Evolutionary conservation across 2,797 vertebrate species (phyloP).

Genomic region (Hoplostethus mediterraneus): DNA sequence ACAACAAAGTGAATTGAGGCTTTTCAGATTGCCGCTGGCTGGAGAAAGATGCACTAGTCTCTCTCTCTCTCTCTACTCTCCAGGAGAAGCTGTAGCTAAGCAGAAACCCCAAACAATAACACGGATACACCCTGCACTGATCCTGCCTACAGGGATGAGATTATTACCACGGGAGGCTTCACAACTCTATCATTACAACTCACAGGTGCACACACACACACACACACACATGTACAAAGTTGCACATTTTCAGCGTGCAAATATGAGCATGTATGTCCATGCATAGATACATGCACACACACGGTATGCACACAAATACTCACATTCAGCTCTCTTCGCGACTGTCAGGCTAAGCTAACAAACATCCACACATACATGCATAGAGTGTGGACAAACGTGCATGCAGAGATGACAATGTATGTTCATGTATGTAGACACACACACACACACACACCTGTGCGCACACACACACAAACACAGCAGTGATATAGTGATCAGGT

Average conservation of each 20-base stretch:
- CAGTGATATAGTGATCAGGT: constrained; percentile 56
- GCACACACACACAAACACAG: constrained; percentile 16
- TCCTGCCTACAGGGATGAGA: constrained; percentile 20
- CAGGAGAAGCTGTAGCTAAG: constrained; percentile 28
- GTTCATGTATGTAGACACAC: neutral
- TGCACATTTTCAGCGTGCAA: neutral
- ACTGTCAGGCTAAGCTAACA: neutral
- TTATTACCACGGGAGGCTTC: constrained; percentile 35
- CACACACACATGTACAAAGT: neutral
- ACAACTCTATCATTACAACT: constrained; percentile 27
- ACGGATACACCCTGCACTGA: neutral
- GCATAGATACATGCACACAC: neutral
- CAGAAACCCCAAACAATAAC: constrained; percentile 36
- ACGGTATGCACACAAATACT: neutral
- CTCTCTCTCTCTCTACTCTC: constrained; percentile 5
- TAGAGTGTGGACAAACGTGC: neutral
- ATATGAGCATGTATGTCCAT: constrained; percentile 2
- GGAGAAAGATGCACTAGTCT: neutral
- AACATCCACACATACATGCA: too few species aligned
- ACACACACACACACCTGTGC: constrained; percentile 4
- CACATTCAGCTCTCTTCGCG: neutral
- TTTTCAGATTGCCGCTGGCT: constrained; percentile 26
- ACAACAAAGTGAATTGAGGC: constrained; percentile 42
- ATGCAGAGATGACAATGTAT: neutral
- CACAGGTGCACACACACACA: constrained; percentile 10